Evolutionary conservation across 2,888 invertebrate genomes (phyloP).

Genomic region (Caenorhabditis sp.): DNA sequence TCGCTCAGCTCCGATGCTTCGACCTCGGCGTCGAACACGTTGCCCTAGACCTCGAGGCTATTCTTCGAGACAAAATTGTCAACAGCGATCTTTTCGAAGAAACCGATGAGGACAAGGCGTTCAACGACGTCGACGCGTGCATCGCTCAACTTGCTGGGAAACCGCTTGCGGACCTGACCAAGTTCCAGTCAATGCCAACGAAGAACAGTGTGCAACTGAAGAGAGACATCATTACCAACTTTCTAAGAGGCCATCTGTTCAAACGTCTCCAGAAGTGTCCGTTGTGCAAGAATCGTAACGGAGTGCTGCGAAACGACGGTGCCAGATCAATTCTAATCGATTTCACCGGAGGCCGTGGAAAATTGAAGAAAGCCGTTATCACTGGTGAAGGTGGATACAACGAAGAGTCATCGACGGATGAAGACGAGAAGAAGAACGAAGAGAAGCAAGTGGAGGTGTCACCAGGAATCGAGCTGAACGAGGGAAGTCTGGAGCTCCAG

Average conservation of each 20-base stretch:
- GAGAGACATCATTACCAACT: slow-evolving; percentile 68
- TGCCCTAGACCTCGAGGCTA: slow-evolving; percentile 86
- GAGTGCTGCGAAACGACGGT: slow-evolving; percentile 77
- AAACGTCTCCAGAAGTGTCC: slow-evolving; percentile 78
- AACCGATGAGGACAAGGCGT: slow-evolving; percentile 31
- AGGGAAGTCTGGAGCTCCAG: slow-evolving; percentile 73
- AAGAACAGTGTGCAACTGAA: slow-evolving; percentile 76
- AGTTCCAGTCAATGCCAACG: slow-evolving; percentile 52
- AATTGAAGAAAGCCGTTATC: slow-evolving; percentile 41
- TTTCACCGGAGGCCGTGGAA: slow-evolving; percentile 66
- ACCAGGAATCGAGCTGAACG: slow-evolving; percentile 28
- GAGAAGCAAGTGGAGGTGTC: slow-evolving; percentile 39
- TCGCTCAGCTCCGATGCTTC: slow-evolving; percentile 86
- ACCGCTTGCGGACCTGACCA: slow-evolving; percentile 41
- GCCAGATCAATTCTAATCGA: slow-evolving; percentile 76
- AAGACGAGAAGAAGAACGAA: slow-evolving; percentile 57
- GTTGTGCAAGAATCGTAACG: slow-evolving; percentile 78
- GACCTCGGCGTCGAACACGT: slow-evolving; percentile 88
- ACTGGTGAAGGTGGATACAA: slow-evolving; percentile 39
- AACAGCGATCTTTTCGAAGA: slow-evolving; percentile 32
- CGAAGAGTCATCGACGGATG: slow-evolving; percentile 51
- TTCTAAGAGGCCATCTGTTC: slow-evolving; percentile 73
- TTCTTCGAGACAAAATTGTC: slow-evolving; percentile 56
- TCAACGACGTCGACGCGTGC: slow-evolving; percentile 83
- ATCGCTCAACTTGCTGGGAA: slow-evolving; percentile 83